Percentiles rank a stretch among this genome's conserved stretches.
Conservation (phyloP, 2,888 invertebrate genomes). For the Corythucha ciliata region DNA sequence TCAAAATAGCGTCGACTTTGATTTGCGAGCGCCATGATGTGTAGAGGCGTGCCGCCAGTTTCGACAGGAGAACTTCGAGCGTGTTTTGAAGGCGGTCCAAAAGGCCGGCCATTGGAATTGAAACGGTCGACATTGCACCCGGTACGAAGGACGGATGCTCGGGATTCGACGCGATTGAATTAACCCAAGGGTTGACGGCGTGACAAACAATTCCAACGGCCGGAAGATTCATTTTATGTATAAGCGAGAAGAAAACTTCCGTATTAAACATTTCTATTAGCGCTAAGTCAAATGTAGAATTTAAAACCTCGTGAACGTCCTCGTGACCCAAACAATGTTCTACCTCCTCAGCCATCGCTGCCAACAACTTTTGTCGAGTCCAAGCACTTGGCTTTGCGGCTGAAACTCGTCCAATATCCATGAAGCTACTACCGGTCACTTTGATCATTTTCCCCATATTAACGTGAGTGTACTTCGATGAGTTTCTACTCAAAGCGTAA, state of each 20-base stretch:
- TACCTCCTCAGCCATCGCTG: constrained; percentile 5
- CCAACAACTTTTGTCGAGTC: too few relatives aligned
- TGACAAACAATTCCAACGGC: constrained; percentile 51
- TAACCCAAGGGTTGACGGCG: constrained; percentile 53
- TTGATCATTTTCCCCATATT: constrained; percentile 10
- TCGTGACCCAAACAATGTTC: constrained; percentile 8
- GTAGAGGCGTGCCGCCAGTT: too few relatives aligned
- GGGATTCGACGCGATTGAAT: constrained; percentile 48
- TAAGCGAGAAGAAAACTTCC: constrained; percentile 59
- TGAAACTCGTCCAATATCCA: too few relatives aligned
- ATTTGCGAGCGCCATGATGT: constrained; percentile 9
- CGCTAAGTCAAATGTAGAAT: constrained; percentile 51
- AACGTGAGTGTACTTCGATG: constrained; percentile 16
- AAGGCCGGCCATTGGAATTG: not conserved
- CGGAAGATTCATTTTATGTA: constrained; percentile 54
- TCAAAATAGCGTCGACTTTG: constrained; percentile 26
- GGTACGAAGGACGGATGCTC: constrained; percentile 52
- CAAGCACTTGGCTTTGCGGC: too few relatives aligned
- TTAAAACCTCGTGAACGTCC: constrained; percentile 14
- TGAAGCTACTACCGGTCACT: constrained; percentile 1
- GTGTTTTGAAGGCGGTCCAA: constrained; percentile 5
- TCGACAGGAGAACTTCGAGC: not conserved
- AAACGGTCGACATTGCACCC: constrained; percentile 39
- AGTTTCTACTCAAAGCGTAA: constrained; percentile 6
- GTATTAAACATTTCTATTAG: constrained; percentile 61